These are phyloP conservation scores for Podarcis cretensis DNA, from an alignment of 2,113 vertebrate genomes.

Conservation along the genomic window DNA sequence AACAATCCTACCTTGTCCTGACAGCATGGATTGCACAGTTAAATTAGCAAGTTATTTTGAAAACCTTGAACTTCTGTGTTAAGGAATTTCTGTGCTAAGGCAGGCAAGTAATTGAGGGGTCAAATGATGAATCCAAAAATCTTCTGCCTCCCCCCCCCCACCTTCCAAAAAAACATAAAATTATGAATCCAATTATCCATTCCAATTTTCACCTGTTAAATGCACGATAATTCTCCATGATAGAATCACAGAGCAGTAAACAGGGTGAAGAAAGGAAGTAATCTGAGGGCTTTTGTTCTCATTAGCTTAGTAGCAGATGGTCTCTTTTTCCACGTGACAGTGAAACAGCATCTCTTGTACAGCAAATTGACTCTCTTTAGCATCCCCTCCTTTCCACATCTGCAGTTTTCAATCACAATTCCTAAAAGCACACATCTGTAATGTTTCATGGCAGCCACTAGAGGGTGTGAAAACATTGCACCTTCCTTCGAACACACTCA, in stretches of 20 bases:
- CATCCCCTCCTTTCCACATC: neutral
- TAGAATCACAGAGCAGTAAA: neutral
- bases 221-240: neutral
- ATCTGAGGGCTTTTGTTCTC: neutral
- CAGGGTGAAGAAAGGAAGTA: neutral
- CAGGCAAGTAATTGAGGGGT: neutral
- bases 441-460: neutral
- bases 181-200: neutral
- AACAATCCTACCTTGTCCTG: neutral
- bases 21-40: neutral
- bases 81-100: neutral
- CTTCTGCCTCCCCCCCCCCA: neutral
- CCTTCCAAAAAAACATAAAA: neutral
- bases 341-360: neutral
- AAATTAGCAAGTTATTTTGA: neutral
- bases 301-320: neutral
- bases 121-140: neutral
- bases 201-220: neutral
- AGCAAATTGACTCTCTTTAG: neutral
- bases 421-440: neutral
- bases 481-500: neutral
- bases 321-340: neutral
- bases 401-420: neutral
- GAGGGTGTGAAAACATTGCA: slow-evolving; percentile 15
- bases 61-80: neutral